A percentile compares a stretch with the other conserved stretches of the same genome.
Conservation (phyloP, 2,888 invertebrate species). For the Parnassius glacialis region DNA sequence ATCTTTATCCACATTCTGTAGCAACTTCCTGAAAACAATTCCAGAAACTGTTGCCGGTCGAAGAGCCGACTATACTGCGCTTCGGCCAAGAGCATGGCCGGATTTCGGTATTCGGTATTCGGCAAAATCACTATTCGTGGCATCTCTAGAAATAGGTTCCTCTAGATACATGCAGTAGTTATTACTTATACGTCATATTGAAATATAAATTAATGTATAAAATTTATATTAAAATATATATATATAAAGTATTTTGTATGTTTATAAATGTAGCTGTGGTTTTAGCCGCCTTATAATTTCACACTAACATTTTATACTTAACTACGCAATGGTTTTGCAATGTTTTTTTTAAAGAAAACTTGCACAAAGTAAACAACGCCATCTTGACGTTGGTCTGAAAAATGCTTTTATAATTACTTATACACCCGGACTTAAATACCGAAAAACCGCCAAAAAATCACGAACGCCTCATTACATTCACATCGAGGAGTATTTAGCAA, state of each 20-base stretch:
- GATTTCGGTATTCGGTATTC: no score
- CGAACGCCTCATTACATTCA: constrained; percentile 74
- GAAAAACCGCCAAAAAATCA: constrained; percentile 68
- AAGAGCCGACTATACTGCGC: no score
- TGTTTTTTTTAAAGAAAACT: neutral
- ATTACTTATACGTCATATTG: no score
- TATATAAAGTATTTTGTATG: neutral
- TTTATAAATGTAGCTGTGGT: neutral
- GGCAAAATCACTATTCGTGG: no score
- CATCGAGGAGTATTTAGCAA: constrained; percentile 54
- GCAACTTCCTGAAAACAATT: no score
- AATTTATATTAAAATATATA: no score
- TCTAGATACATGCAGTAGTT: no score
- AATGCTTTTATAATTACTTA: constrained; percentile 13
- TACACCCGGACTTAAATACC: constrained; percentile 29
- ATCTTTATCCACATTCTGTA: no score
- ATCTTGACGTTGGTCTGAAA: constrained; percentile 1
- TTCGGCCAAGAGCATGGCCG: no score
- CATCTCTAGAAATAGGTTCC: no score
- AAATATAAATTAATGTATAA: neutral
- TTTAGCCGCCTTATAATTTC: neutral
- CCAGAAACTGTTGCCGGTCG: no score
- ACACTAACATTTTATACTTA: neutral
- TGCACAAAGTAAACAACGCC: constrained; percentile 8
- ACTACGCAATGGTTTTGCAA: neutral